Evolutionary conservation across 2,888 invertebrate species (phyloP), one percentile per base, ranked within the genome.

Genomic region (Hoplodrina blanda): DNA sequence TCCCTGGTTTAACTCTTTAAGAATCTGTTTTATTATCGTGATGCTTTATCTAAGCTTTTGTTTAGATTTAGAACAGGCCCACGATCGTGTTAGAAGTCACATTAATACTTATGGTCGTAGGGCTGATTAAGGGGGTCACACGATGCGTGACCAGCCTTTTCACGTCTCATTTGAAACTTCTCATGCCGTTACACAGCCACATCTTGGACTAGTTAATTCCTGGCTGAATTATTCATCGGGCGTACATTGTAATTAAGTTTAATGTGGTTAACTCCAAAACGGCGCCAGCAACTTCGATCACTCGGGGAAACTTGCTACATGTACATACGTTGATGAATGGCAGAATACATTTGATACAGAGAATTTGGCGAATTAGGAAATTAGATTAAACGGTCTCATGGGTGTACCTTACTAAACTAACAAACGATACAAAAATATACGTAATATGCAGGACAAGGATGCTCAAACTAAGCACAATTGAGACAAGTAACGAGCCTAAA

Each of bases 141-240:
- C 62, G 64, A 78, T 67, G 76, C 81, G 81, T 87, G 85, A 84
- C 83, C 77, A 81, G 83, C 81, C 73, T 83, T 83, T 87, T 86
- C 78, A 78, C 85, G 80, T 83, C 78, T 80, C 80, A 78, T 81
- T 84, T 85, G 73, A 76, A 83, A 78, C 83, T 73, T 73, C 75
- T 86, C 80, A 80, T 83, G 82, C 73, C 80, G 82, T 76, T 78
- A 80, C 81, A 79, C 76, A 69, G 67, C 74, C 78, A 80, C 83
- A 88, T 83, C 82, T 80, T 82, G 80, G 85, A 82, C 85, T 85
- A 88, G 85, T 86, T 86, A 83, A 84, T 81, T 77, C 85, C 79
- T 78, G 76, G 75, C 74, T 85, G 84, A 87, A 88, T 88, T 87
- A 88, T 88, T 88, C 87, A 88, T 83, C 77, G 71, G 60, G 78